A percentile compares a stretch with the other conserved stretches of the same genome.
phyloP scores from a whole-genome alignment of 2,113 vertebrate species.

The Grammomys dolichurus region DNA sequence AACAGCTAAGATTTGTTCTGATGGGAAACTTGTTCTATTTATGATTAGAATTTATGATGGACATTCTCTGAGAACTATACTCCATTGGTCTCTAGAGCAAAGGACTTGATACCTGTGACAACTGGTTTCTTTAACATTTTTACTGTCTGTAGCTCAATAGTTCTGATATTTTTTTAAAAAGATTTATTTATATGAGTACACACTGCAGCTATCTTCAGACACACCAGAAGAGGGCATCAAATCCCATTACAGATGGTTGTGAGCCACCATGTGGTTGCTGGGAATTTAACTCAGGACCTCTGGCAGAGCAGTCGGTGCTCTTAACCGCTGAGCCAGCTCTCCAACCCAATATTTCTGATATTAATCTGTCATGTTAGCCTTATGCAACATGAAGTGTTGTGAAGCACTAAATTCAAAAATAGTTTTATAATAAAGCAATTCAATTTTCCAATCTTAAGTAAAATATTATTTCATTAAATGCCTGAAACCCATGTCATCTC shows the following conservation, averaged over 20 bases:
- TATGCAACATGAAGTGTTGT: constrained; percentile 19
- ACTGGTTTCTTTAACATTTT: not conserved
- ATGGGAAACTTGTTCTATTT: constrained; percentile 58
- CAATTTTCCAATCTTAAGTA: constrained; percentile 14
- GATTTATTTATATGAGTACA: too few species aligned
- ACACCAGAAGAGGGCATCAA: too few species aligned
- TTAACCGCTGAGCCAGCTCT: too few species aligned
- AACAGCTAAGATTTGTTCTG: constrained; percentile 59
- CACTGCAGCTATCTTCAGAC: too few species aligned
- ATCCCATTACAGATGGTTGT: too few species aligned
- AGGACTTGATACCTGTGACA: constrained; percentile 22
- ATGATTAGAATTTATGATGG: constrained; percentile 35
- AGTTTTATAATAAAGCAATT: not conserved
- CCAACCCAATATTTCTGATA: constrained; percentile 18
- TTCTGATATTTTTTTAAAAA: constrained; percentile 14
- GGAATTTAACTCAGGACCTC: too few species aligned
- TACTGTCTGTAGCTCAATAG: constrained; percentile 1
- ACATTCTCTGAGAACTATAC: constrained; percentile 7
- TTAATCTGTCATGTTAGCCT: constrained; percentile 21
- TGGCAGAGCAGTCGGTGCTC: too few species aligned
- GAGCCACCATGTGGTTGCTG: too few species aligned
- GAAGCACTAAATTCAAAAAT: constrained; percentile 59
- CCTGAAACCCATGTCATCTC: not conserved
- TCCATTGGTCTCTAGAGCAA: constrained; percentile 21
- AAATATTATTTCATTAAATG: constrained; percentile 6